Evolutionary conservation across 1,140 invertebrate genomes (phyloP).

Genomic region (Zaprionus ghesquierei): DNA sequence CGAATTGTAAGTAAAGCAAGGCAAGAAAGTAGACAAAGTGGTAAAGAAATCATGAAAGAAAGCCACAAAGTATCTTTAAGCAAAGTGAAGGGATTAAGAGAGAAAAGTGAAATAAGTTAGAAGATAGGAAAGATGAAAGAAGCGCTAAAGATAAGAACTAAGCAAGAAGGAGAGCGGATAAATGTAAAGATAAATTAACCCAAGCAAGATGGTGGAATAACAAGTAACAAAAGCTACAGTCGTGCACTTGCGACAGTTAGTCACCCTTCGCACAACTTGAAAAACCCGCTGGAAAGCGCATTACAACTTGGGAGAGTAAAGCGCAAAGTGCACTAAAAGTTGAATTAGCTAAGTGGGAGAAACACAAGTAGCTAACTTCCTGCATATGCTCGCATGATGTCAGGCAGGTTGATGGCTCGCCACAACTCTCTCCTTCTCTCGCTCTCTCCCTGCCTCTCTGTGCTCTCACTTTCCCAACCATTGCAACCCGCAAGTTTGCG

Average conservation of each 20-base stretch:
- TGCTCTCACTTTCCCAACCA: neutral
- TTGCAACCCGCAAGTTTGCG: slow-evolving; percentile 18
- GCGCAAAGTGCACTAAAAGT: no score
- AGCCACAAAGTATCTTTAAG: neutral
- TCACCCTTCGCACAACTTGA: no score
- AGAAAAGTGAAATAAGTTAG: neutral
- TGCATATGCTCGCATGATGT: neutral
- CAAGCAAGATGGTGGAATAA: no score
- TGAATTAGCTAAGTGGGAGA: no score
- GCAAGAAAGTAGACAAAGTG: neutral
- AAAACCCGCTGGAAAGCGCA: no score
- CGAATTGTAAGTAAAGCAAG: neutral
- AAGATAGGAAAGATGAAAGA: neutral
- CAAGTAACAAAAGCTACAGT: no score
- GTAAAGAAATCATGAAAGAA: neutral
- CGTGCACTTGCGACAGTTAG: no score
- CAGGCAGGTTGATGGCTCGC: neutral
- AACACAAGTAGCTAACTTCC: no score
- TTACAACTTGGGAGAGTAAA: no score
- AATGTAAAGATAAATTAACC: no score
- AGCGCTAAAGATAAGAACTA: neutral
- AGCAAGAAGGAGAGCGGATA: neutral
- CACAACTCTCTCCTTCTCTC: neutral
- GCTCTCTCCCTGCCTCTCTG: neutral
- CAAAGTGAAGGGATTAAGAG: neutral